Evolutionary conservation across 2,797 vertebrate species (phyloP).

Genomic region (Anabas testudineus): DNA sequence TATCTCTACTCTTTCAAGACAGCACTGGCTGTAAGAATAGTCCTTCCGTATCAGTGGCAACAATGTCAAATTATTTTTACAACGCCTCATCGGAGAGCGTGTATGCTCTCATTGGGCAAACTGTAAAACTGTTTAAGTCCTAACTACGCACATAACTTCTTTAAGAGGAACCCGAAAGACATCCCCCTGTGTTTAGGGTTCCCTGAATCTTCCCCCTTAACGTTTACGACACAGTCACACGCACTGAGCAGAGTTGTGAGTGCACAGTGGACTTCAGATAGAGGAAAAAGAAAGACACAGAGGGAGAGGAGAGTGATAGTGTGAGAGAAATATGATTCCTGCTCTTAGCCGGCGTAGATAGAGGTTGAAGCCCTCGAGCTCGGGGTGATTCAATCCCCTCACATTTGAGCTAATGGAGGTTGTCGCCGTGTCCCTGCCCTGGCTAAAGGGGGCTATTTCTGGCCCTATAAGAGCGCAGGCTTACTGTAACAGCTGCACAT

Average conservation of each 20-base stretch:
- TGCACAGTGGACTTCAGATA: slow-evolving; percentile 54
- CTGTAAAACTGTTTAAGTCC: slow-evolving; percentile 70
- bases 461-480: slow-evolving; percentile 58
- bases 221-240: slow-evolving; percentile 72
- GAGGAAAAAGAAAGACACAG: slow-evolving; percentile 44
- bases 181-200: slow-evolving; percentile 46
- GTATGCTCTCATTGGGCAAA: slow-evolving; percentile 59
- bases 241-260: slow-evolving; percentile 49
- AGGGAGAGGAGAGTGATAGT: slow-evolving; percentile 49
- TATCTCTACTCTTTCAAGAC: slow-evolving; percentile 74
- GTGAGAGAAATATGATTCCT: slow-evolving; percentile 72
- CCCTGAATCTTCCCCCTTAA: slow-evolving; percentile 53
- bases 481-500: slow-evolving; percentile 81
- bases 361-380: slow-evolving; percentile 69
- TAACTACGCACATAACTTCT: slow-evolving; percentile 72
- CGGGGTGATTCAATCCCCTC: slow-evolving; percentile 74
- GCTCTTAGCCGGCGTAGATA: slow-evolving; percentile 67
- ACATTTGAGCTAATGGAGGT: slow-evolving; percentile 76
- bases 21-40: slow-evolving; percentile 71
- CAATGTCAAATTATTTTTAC: slow-evolving; percentile 65
- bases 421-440: slow-evolving; percentile 59
- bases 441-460: slow-evolving; percentile 75
- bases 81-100: slow-evolving; percentile 45
- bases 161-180: slow-evolving; percentile 55
- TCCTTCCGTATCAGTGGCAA: slow-evolving; percentile 57